phyloP scores from a whole-genome alignment of 2,888 invertebrate species.

The Reticulitermes lucifugus region DNA sequence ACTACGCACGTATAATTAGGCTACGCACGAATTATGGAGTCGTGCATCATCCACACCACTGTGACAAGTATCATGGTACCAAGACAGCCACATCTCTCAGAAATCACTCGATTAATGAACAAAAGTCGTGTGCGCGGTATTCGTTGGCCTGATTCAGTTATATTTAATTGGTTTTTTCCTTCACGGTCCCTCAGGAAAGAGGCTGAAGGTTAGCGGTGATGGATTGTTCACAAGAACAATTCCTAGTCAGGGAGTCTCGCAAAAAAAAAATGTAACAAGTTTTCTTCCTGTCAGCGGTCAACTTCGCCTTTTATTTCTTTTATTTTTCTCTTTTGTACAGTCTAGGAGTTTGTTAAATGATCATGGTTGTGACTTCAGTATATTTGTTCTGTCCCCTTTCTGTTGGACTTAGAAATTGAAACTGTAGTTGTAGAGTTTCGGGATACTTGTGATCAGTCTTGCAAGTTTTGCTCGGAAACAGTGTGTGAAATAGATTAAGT shows the following conservation, averaged over 20 bases:
- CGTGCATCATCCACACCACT: no score
- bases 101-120: background rate
- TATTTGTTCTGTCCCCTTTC: background rate
- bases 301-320: background rate
- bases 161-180: constrained; percentile 11
- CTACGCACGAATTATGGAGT: no score
- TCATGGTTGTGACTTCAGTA: background rate
- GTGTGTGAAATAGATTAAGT: background rate
- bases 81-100: no score
- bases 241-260: background rate
- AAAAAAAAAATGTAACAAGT: background rate
- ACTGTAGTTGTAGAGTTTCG: background rate
- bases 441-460: background rate
- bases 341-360: background rate
- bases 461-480: background rate
- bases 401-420: background rate
- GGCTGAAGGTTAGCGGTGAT: background rate
- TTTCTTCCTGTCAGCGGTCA: background rate
- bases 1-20: no score
- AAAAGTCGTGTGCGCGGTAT: background rate
- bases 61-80: no score
- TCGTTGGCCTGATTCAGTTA: background rate
- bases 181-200: background rate
- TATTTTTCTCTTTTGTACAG: background rate
- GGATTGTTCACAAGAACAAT: background rate